Evolutionary conservation across 2,113 vertebrate species (phyloP).

Genomic region (Percopsis transmontana): DNA sequence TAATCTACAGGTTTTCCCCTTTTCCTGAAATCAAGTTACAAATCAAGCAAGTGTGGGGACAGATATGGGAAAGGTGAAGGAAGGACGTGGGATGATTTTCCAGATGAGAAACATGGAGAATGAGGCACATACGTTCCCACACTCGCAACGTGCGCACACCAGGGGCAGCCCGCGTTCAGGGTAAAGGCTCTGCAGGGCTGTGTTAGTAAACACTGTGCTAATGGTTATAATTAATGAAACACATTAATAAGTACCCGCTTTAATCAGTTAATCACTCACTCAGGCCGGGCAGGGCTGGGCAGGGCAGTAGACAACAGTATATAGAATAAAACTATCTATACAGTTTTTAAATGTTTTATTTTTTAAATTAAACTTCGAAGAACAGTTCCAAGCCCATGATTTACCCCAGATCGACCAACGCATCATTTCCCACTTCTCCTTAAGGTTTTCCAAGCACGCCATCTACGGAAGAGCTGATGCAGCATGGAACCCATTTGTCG

Average conservation of each 20-base stretch:
- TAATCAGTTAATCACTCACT: slow-evolving; percentile 50
- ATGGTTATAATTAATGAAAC: slow-evolving; percentile 60
- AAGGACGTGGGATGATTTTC: slow-evolving; percentile 72
- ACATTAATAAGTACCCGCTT: slow-evolving; percentile 51
- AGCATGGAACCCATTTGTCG: too few species aligned
- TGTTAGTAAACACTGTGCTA: slow-evolving; percentile 44
- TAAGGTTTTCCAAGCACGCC: too few species aligned
- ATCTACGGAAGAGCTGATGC: too few species aligned
- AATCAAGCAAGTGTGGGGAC: slow-evolving; percentile 75
- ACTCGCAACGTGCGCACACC: slow-evolving; percentile 42
- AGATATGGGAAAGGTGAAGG: slow-evolving; percentile 71
- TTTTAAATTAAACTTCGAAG: too few species aligned
- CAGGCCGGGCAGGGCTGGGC: slow-evolving; percentile 37
- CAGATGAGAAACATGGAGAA: slow-evolving; percentile 69
- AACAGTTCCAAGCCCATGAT: too few species aligned
- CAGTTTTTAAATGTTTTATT: neutral
- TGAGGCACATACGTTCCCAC: slow-evolving; percentile 43
- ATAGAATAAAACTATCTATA: neutral
- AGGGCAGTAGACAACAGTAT: slow-evolving; percentile 8
- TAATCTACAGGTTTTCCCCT: slow-evolving; percentile 81
- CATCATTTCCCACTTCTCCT: too few species aligned
- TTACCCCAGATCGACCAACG: too few species aligned
- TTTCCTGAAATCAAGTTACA: slow-evolving; percentile 82
- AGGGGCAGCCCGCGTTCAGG: slow-evolving; percentile 1
- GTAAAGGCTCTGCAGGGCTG: slow-evolving; percentile 36